phyloP scores from a whole-genome alignment of 2,113 vertebrate genomes.

The Symphodus melops region DNA sequence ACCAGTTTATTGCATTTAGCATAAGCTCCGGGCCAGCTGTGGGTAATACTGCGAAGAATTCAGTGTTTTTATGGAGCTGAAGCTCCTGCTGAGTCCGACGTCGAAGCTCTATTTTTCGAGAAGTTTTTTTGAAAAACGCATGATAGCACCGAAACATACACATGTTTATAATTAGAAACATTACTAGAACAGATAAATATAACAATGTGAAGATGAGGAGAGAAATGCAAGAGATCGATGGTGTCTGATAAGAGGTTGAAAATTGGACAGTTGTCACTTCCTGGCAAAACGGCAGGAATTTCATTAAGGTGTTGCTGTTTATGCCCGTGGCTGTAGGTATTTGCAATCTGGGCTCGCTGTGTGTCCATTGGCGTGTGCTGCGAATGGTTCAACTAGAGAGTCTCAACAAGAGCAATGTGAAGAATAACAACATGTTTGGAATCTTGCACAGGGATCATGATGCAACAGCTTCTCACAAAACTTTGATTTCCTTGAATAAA shows the following conservation, averaged over 20 bases:
- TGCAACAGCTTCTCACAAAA: background rate
- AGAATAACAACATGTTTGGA: background rate
- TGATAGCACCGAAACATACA: no score
- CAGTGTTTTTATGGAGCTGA: constrained; percentile 50
- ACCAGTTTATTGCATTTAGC: constrained; percentile 55
- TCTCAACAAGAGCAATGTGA: background rate
- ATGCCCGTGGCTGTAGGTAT: background rate
- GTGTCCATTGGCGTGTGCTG: constrained; percentile 1
- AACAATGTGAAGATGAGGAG: background rate
- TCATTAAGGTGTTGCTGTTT: background rate
- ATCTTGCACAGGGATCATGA: background rate
- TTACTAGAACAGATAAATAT: background rate
- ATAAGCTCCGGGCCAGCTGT: constrained; percentile 32
- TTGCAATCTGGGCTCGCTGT: background rate
- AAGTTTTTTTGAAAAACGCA: background rate
- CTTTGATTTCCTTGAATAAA: background rate
- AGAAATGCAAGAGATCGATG: background rate
- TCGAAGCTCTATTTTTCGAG: background rate
- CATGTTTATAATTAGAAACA: no score
- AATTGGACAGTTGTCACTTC: background rate
- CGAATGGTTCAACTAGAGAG: background rate
- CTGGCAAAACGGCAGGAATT: background rate
- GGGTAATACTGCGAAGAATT: constrained; percentile 55
- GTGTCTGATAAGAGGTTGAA: background rate
- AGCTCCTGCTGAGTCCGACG: constrained; percentile 14